Base-by-base conservation (phyloP, 2,888 invertebrate species). In the Troides helena region DNA sequence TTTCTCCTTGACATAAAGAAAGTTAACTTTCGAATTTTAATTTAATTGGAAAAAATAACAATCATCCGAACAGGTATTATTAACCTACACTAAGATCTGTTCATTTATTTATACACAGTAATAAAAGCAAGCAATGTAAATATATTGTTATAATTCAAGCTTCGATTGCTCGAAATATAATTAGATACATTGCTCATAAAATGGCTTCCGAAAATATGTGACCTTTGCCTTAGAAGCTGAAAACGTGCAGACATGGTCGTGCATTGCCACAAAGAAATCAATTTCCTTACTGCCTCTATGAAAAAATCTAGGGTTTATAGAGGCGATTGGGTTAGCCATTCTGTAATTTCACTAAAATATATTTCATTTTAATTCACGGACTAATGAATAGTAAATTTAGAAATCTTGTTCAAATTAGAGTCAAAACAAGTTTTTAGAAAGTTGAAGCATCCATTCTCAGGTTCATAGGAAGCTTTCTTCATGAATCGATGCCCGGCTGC, bases 1-100 rank as follows among this genome's bases (percentile, higher is more conserved):
- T 58, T 58, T 58, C 57, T 23, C 57, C n/a, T 53, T n/a, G 53
- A 1, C 53, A 25, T 12, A 23, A 58, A 58, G 57, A 58, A 58
- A 58, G 57, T 23, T 8, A 21, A 65, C 57, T 65, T 65, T 43
- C 53, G 36, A 36, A n/a, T 50, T 61, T 74, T 74, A 53, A 53
- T 53, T 53, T 53, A n/a, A 53, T 53, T 53, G 53, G n/a, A 53
- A n/a, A 53, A 53, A 53, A 53, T 18, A 18, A 4, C 5, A 2
- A 53, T 10, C 18, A 18, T n/a, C 53, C 18, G 12, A 53, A 53
- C 53, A 53, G 8, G 53, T n/a, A 4, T 53, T 53, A n/a, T n/a
- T n/a, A 53, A 7, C 53, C 18, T 8, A 53, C 18, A n/a, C n/a
- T 53, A n/a, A 18, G 8, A 53, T 18, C 0, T 18, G 12, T 50